Conservation (phyloP, 2,113 vertebrate species). For the Corydoras sp. region DNA sequence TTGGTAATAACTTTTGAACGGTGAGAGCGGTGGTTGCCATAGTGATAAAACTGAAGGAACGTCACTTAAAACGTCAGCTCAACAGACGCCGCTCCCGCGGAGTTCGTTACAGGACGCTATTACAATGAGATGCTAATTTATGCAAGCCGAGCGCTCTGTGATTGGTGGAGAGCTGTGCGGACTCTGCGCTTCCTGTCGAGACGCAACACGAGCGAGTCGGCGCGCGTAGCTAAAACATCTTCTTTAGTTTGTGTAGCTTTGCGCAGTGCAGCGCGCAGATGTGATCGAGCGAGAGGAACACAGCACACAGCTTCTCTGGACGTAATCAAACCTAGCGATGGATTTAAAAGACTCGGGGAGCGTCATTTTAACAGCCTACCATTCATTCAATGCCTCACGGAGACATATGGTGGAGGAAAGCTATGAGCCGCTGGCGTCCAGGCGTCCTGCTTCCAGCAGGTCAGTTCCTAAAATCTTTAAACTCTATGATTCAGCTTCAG, state of each 20-base stretch:
- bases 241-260: slow-evolving; percentile 30
- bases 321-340: slow-evolving; percentile 64
- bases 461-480: not conserved
- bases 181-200: slow-evolving; percentile 1
- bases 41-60: no score
- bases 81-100: no score
- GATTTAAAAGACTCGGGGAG: slow-evolving; percentile 77
- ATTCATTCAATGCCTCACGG: slow-evolving; percentile 70
- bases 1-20: no score
- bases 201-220: slow-evolving; percentile 14
- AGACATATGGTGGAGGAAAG: slow-evolving; percentile 59
- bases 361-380: slow-evolving; percentile 82
- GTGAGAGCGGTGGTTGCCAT: no score
- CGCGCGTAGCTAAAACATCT: not conserved
- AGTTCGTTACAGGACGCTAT: no score
- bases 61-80: no score
- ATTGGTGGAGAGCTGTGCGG: slow-evolving; percentile 26
- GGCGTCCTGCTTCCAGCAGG: slow-evolving; percentile 6
- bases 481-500: no score
- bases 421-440: slow-evolving; percentile 44
- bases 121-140: slow-evolving; percentile 16
- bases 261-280: not conserved
- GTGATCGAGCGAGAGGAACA: slow-evolving; percentile 5
- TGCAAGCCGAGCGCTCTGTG: slow-evolving; percentile 19
- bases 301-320: slow-evolving; percentile 22